These are phyloP conservation scores for Sigmodon hispidus DNA, from an alignment of 2,113 vertebrate genomes.

Conservation along the genomic window DNA sequence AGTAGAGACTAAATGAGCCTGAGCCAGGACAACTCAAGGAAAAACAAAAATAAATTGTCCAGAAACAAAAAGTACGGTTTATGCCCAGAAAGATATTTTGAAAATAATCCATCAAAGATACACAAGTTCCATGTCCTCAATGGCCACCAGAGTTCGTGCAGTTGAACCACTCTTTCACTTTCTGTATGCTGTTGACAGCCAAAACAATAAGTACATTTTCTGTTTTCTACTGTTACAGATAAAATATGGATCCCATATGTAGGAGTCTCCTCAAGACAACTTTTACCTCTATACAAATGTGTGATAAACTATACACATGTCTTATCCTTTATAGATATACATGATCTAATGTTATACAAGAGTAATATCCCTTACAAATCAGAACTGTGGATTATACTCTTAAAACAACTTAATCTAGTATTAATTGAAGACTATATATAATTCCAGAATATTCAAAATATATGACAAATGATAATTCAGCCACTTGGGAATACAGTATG, in stretches of 20 bases:
- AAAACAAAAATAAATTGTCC: slow-evolving; percentile 30
- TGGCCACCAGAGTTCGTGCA: slow-evolving; percentile 33
- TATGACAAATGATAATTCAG: slow-evolving; percentile 17
- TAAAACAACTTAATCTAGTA: slow-evolving; percentile 37
- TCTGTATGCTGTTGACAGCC: background rate
- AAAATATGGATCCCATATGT: background rate
- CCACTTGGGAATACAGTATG: too few species aligned
- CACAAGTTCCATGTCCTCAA: background rate
- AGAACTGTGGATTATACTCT: slow-evolving; percentile 54
- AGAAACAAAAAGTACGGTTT: slow-evolving; percentile 16
- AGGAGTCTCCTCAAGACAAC: slow-evolving; percentile 1
- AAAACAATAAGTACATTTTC: background rate
- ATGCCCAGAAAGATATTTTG: background rate
- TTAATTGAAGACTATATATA: slow-evolving; percentile 61
- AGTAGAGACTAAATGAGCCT: slow-evolving; percentile 38
- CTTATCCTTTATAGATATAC: background rate
- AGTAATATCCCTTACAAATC: slow-evolving; percentile 37
- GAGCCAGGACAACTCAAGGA: background rate
- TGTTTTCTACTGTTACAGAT: background rate
- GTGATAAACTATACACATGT: background rate
- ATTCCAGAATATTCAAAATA: slow-evolving; percentile 57
- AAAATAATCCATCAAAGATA: slow-evolving; percentile 52
- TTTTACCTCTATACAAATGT: background rate
- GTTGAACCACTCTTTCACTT: slow-evolving; percentile 39
- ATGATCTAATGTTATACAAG: slow-evolving; percentile 21